Evolutionary conservation across 2,888 invertebrate genomes (phyloP), one percentile per base, ranked within the genome.

Genomic region (Schizaphis graminum): DNA sequence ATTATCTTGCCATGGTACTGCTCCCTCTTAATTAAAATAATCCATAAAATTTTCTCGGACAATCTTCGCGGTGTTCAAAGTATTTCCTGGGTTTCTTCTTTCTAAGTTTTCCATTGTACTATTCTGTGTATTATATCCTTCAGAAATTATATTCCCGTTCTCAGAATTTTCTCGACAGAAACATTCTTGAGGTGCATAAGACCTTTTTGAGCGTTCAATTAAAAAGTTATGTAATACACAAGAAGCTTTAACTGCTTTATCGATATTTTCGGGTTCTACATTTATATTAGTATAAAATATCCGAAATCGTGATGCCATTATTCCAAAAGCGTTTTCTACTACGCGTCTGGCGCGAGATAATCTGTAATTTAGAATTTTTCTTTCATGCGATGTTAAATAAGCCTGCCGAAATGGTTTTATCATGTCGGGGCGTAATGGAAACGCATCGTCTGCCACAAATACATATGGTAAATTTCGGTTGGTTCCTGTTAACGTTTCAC

Each of bases 1-100:
- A 88, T 92, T 84, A 94, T 92, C 86, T 57, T 94, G 94, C 94
- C 94, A 94, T 89, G 77, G 85, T 67, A 85, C 91, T 91, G n/a
- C 84, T 77, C 91, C 94, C 47, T 90, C 91, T 16, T 90, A 3
- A 49, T 77, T 92, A 56, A 94, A 94, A 89, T 94, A 94, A 84
- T 94, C 85, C 91, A 94, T 91, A 88, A 92, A 92, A 87, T 87
- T 86, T 86, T 88, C 86, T 87, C 92, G 53, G 49, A 91, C 77
- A 77, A 77, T 77, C 77, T 91, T 91, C 21, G 90, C 90, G 16
- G 67, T 67, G 28, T 53, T 91, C 24, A 53, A 85, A 53, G 57
- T 85, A 94, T 94, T 94, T 94, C 87, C 87, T 92, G 53, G 86
- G 47, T 89, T 47, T 89, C 77, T 67, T 87, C 87, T 85, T 67